A percentile compares a stretch with the other conserved stretches of the same genome.
These are phyloP conservation scores for Phortica okadai DNA, from an alignment of 2,888 invertebrate species.

Conservation along the genomic window DNA sequence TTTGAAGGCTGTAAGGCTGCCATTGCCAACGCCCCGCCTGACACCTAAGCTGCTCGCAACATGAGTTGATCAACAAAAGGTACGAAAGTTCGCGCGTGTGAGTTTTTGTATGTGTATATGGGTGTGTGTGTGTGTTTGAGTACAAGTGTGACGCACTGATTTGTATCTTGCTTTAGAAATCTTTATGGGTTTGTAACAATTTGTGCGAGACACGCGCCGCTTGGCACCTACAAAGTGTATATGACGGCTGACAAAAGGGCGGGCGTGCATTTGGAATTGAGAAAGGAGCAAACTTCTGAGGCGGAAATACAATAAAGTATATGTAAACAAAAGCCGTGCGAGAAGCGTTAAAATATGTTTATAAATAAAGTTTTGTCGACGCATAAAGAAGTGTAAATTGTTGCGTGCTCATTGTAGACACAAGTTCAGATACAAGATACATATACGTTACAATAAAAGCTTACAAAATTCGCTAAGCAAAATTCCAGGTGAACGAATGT, in stretches of 20 bases:
- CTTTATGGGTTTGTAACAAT: slow-evolving; percentile 49
- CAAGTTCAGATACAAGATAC: slow-evolving; percentile 8
- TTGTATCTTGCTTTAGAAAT: slow-evolving; percentile 56
- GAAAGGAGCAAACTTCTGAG: slow-evolving; percentile 53
- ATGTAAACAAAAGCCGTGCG: slow-evolving; percentile 13
- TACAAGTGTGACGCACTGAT: slow-evolving; percentile 50
- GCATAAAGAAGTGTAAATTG: slow-evolving; percentile 69
- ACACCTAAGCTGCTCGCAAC: not conserved
- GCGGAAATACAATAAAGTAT: slow-evolving; percentile 64
- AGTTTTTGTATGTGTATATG: not conserved
- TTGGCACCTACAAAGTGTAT: not conserved
- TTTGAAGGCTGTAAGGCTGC: not conserved
- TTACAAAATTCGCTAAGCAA: slow-evolving; percentile 45
- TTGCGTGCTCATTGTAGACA: slow-evolving; percentile 65
- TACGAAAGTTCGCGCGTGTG: not conserved
- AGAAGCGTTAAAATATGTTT: slow-evolving; percentile 66
- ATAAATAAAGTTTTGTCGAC: slow-evolving; percentile 59
- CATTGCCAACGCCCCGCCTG: not conserved
- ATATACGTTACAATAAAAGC: slow-evolving; percentile 31
- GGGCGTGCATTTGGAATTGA: not conserved
- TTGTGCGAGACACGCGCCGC: slow-evolving; percentile 31
- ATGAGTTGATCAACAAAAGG: not conserved
- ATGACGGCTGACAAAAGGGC: not conserved
- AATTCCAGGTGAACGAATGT: slow-evolving; percentile 12
- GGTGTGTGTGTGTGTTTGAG: slow-evolving; percentile 10